These are phyloP conservation scores for Papilio protenor DNA, from an alignment of 2,888 invertebrate genomes.

Conservation along the genomic window DNA sequence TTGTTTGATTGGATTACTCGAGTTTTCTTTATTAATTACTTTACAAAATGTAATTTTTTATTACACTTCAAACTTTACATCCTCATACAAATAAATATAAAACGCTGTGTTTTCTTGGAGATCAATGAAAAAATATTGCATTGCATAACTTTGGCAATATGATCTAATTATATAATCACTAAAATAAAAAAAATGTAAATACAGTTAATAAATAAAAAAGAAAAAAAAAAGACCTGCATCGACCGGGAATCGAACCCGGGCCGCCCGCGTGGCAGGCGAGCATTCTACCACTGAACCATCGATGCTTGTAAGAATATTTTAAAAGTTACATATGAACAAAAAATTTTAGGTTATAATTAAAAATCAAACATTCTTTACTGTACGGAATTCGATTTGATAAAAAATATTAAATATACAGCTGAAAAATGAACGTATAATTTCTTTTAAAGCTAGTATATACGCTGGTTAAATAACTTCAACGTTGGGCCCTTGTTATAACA, in stretches of 20 bases:
- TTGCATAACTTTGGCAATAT: too few relatives aligned
- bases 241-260: constrained; percentile 85
- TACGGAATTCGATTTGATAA: background rate
- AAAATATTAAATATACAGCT: background rate
- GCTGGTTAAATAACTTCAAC: background rate
- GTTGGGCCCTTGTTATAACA: background rate
- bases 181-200: too few relatives aligned
- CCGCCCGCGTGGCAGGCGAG: constrained; percentile 85
- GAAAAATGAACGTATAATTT: background rate
- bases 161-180: too few relatives aligned
- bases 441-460: background rate
- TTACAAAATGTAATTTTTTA: too few relatives aligned
- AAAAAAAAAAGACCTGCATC: constrained; percentile 65
- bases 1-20: too few relatives aligned
- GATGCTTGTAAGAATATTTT: background rate
- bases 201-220: too few relatives aligned
- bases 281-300: constrained; percentile 49
- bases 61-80: too few relatives aligned
- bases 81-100: too few relatives aligned
- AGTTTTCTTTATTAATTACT: too few relatives aligned
- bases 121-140: too few relatives aligned
- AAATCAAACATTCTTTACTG: background rate
- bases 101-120: too few relatives aligned
- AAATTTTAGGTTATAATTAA: background rate
- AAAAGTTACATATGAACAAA: background rate